phyloP scores from a whole-genome alignment of 2,113 vertebrate species.

The Centropus bengalensis region DNA sequence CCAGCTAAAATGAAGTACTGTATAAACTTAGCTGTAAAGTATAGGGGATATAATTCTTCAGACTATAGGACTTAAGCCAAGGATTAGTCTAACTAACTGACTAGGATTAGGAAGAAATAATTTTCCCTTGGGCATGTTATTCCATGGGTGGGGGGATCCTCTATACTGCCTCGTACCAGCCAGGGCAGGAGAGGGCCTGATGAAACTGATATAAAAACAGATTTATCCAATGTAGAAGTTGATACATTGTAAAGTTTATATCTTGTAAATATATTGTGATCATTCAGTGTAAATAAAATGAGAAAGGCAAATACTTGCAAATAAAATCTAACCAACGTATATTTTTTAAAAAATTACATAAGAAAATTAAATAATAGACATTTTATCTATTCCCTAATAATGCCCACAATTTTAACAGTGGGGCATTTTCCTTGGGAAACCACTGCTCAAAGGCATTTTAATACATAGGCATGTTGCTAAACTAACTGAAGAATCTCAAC shows the following conservation, averaged over 20 bases:
- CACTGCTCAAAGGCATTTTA: background rate
- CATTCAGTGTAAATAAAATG: background rate
- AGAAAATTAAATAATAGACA: background rate
- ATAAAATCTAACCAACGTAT: background rate
- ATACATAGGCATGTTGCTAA: background rate
- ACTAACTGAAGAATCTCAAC: background rate
- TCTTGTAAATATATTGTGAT: background rate
- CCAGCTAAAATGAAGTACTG: slow-evolving; percentile 25
- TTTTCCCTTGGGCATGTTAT: background rate
- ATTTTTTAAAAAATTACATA: background rate
- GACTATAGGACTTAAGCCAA: background rate
- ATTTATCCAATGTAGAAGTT: background rate
- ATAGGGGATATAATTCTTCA: background rate
- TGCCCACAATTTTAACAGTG: background rate
- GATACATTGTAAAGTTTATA: background rate
- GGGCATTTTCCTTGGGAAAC: background rate
- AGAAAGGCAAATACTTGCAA: background rate
- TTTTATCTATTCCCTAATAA: background rate
- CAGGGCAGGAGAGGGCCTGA: background rate
- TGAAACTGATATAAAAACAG: background rate
- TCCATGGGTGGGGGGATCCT: background rate
- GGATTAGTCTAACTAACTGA: slow-evolving; percentile 1
- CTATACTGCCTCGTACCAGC: background rate
- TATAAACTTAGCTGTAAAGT: background rate
- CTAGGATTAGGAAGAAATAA: slow-evolving; percentile 33